Evolutionary conservation across 2,113 vertebrate species (phyloP).

Genomic region (Apodemus sylvaticus): DNA sequence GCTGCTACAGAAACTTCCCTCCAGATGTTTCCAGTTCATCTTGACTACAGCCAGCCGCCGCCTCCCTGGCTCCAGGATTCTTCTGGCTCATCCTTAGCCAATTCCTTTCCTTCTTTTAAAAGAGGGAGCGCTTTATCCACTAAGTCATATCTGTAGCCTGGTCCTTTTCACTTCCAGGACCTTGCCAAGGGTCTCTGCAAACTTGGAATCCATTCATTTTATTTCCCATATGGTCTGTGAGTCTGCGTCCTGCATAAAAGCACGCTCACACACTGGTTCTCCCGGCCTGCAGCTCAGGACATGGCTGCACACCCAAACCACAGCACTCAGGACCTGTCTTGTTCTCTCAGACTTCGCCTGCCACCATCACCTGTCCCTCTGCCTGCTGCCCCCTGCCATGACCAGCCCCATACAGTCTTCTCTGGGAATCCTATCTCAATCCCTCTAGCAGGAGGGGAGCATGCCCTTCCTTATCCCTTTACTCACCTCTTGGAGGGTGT

Average conservation of each 20-base stretch:
- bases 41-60: background rate
- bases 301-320: background rate
- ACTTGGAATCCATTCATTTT: background rate
- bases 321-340: background rate
- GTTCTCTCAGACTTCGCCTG: background rate
- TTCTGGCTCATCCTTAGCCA: background rate
- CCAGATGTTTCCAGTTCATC: background rate
- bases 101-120: background rate
- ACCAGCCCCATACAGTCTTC: background rate
- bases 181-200: background rate
- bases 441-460: background rate
- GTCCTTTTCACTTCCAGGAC: background rate
- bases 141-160: too few species aligned
- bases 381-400: background rate
- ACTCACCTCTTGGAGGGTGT: background rate
- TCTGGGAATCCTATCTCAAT: background rate
- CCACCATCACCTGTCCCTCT: background rate
- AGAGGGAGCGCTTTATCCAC: too few species aligned
- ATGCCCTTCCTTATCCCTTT: background rate
- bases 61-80: background rate
- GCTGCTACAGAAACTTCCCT: background rate
- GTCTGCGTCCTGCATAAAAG: background rate
- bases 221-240: background rate
- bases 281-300: background rate
- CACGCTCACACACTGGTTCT: too few species aligned